Evolutionary conservation across 2,113 vertebrate genomes (phyloP).

Genomic region (Synodontis membranacea): DNA sequence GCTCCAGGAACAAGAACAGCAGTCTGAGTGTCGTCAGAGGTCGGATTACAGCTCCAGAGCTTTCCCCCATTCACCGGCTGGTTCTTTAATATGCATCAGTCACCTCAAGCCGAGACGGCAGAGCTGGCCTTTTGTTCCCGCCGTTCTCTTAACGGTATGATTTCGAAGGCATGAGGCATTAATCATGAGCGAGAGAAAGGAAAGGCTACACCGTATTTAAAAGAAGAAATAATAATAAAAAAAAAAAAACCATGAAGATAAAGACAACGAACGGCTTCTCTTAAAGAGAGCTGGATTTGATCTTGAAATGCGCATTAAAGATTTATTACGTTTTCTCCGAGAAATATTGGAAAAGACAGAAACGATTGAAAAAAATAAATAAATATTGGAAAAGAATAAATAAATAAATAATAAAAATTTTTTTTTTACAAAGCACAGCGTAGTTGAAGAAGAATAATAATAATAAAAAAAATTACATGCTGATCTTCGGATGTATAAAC

Average conservation of each 20-base stretch:
- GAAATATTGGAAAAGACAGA: neutral
- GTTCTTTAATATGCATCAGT: slow-evolving; percentile 46
- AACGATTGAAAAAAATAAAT: neutral
- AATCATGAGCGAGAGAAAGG: slow-evolving; percentile 8
- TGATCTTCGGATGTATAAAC: neutral
- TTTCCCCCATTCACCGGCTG: slow-evolving; percentile 25
- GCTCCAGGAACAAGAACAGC: slow-evolving; percentile 39
- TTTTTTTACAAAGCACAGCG: neutral
- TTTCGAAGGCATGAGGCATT: slow-evolving; percentile 38
- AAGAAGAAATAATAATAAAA: slow-evolving; percentile 4
- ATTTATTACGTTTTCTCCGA: neutral
- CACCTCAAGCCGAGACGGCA: slow-evolving; percentile 21
- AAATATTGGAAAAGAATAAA: too few relatives aligned
- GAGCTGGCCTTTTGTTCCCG: slow-evolving; percentile 30
- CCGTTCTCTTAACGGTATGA: slow-evolving; percentile 25
- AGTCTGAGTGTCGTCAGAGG: slow-evolving; percentile 41
- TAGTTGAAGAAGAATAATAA: neutral
- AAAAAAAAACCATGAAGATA: slow-evolving; percentile 2
- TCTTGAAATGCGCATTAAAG: neutral
- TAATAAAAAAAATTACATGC: neutral
- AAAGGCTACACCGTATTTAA: slow-evolving; percentile 10
- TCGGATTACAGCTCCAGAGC: slow-evolving; percentile 46
- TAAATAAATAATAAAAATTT: too few relatives aligned
- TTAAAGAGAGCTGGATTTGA: slow-evolving; percentile 8
- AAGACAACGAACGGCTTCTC: slow-evolving; percentile 16